phyloP scores from a whole-genome alignment of 2,888 invertebrate species.

The Heteromyza rotundicornis region DNA sequence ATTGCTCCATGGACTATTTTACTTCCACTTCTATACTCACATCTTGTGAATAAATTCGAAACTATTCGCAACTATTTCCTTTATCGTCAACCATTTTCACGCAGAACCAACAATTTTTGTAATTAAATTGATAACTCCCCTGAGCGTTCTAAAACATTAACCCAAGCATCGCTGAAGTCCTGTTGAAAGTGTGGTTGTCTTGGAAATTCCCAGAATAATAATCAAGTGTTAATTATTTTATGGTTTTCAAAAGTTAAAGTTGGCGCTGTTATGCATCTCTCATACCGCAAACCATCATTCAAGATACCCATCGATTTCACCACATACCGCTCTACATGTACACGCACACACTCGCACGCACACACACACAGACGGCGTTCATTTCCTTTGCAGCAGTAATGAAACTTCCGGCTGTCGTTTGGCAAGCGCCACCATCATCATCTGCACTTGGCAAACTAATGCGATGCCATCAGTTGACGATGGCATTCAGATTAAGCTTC shows the following conservation, averaged over 20 bases:
- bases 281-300: conserved; percentile 48
- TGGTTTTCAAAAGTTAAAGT: conserved; percentile 55
- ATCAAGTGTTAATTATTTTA: conserved; percentile 63
- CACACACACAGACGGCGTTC: conserved; percentile 32
- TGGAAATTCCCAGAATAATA: conserved; percentile 58
- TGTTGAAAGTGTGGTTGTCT: not conserved
- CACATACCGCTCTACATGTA: conserved; percentile 19
- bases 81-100: too few species aligned
- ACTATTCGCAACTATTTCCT: too few species aligned
- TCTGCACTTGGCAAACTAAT: conserved; percentile 52
- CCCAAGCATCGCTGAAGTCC: not conserved
- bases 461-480: conserved; percentile 60
- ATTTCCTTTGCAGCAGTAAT: conserved; percentile 50
- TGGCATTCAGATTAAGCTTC: conserved; percentile 62
- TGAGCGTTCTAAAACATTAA: not conserved
- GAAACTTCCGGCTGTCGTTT: conserved; percentile 49
- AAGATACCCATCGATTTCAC: conserved; percentile 54
- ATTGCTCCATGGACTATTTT: too few species aligned
- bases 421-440: conserved; percentile 4
- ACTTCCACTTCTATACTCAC: too few species aligned
- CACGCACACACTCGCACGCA: conserved; percentile 3
- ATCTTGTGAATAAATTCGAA: too few species aligned
- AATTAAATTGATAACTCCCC: not conserved
- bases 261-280: conserved; percentile 30
- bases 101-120: too few species aligned